Percentiles rank a stretch among this genome's conserved stretches.
Evolutionary conservation across 2,797 vertebrate genomes (phyloP).

Genomic region (Balearica regulorum): DNA sequence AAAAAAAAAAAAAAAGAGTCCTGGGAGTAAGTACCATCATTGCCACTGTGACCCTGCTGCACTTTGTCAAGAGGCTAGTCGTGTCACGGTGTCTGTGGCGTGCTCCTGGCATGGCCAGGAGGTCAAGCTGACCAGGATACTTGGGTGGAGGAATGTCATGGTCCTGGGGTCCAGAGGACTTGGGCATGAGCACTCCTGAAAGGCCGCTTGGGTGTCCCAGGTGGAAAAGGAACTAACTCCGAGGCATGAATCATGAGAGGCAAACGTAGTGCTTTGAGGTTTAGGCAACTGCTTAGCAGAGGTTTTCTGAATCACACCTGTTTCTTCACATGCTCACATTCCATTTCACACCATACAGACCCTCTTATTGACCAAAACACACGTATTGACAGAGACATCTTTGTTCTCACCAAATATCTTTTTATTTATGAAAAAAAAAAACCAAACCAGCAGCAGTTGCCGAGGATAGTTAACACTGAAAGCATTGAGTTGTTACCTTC

Average conservation of each 20-base stretch:
- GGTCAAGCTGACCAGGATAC: not conserved
- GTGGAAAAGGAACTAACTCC: not conserved
- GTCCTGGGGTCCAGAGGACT: not conserved
- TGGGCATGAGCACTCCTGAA: not conserved
- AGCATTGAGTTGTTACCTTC: not conserved
- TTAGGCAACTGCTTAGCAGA: not conserved
- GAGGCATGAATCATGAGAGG: not conserved
- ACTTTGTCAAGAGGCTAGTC: not conserved
- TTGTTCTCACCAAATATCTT: not conserved
- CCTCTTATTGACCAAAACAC: not conserved
- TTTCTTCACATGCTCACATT: not conserved
- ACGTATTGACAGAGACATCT: not conserved
- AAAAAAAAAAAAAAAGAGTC: not conserved
- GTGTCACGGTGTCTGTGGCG: not conserved
- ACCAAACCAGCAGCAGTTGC: not conserved
- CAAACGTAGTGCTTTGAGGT: not conserved
- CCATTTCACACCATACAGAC: not conserved
- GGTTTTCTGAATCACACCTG: not conserved
- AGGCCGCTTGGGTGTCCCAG: not conserved
- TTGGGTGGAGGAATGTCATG: not conserved
- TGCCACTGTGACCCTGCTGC: not conserved
- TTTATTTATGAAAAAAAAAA: conserved; percentile 16
- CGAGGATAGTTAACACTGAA: not conserved
- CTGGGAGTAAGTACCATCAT: not conserved
- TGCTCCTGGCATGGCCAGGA: not conserved